A percentile compares a stretch with the other conserved stretches of the same genome.
Conservation (phyloP, 2,888 invertebrate genomes). For the Ophion ventricosus region DNA sequence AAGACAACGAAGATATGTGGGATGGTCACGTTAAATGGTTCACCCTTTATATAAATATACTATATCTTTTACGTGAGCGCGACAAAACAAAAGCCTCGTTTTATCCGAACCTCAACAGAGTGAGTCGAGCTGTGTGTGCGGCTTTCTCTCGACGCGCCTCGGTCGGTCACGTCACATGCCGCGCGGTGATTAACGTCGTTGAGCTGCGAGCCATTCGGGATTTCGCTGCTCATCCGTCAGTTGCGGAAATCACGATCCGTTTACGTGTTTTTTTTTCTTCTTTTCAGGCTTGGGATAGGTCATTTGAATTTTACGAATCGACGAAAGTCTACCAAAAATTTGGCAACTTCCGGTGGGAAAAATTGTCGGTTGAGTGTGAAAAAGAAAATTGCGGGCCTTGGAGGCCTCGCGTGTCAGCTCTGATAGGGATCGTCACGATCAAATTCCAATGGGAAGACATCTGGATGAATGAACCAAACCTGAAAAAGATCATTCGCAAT, state of each 20-base stretch:
- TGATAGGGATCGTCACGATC: background rate
- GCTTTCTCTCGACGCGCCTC: constrained; percentile 24
- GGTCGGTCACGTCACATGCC: constrained; percentile 26
- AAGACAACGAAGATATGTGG: no score
- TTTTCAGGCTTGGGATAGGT: background rate
- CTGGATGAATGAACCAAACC: background rate
- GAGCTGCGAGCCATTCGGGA: constrained; percentile 18
- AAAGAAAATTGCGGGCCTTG: no score
- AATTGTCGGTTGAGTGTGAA: no score
- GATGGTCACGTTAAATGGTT: no score
- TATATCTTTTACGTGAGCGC: constrained; percentile 70
- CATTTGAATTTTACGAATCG: constrained; percentile 7
- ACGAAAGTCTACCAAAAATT: background rate
- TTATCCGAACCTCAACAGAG: constrained; percentile 44
- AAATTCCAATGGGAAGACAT: background rate
- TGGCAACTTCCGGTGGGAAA: background rate
- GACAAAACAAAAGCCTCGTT: constrained; percentile 67
- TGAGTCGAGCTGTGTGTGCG: constrained; percentile 9
- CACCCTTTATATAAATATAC: background rate
- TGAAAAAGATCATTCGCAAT: background rate
- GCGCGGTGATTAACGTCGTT: constrained; percentile 39
- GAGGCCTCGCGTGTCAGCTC: no score
- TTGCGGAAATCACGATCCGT: constrained; percentile 18
- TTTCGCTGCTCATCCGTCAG: constrained; percentile 34
- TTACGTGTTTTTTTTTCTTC: background rate